These are phyloP conservation scores for Hirtodrosophila histrioides DNA, from an alignment of 2,888 invertebrate species.

Conservation along the genomic window DNA sequence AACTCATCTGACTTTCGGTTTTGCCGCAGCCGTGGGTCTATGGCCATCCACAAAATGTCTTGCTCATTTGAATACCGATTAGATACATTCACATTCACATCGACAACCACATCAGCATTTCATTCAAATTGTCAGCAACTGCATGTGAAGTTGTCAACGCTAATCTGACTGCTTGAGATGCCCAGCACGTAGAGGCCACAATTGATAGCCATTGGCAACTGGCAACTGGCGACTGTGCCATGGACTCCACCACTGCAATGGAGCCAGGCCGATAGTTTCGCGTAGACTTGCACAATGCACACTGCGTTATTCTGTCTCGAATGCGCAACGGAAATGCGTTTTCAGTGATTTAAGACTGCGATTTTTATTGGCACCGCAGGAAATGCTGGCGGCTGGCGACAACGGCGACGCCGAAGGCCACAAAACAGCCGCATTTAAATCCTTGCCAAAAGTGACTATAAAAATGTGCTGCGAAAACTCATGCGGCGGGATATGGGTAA, in stretches of 20 bases:
- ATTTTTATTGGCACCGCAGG: conserved; percentile 63
- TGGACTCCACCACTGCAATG: conserved; percentile 3
- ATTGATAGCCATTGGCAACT: conserved; percentile 27
- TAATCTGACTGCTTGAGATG: conserved; percentile 56
- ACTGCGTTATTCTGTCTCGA: conserved; percentile 21
- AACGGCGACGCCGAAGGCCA: conserved; percentile 23
- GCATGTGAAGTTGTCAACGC: conserved; percentile 39
- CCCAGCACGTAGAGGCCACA: conserved; percentile 51
- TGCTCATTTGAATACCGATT: conserved; percentile 78
- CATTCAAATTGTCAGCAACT: conserved; percentile 38
- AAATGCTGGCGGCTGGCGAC: conserved; percentile 55
- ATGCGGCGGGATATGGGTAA: neutral
- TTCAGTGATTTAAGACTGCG: conserved; percentile 44
- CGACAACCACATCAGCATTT: conserved; percentile 24
- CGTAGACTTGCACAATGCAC: conserved; percentile 45
- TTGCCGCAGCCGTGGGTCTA: conserved; percentile 39
- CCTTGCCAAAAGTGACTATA: conserved; percentile 54
- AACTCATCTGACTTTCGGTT: conserved; percentile 81
- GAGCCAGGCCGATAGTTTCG: conserved; percentile 16
- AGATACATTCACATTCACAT: conserved; percentile 41
- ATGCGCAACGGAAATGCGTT: conserved; percentile 57
- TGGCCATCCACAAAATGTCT: conserved; percentile 55
- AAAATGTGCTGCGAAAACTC: neutral
- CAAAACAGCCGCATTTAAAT: conserved; percentile 47
- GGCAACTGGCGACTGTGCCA: neutral